Base-by-base conservation (phyloP, 2,888 invertebrate genomes). In the Microplitis deprimator region DNA sequence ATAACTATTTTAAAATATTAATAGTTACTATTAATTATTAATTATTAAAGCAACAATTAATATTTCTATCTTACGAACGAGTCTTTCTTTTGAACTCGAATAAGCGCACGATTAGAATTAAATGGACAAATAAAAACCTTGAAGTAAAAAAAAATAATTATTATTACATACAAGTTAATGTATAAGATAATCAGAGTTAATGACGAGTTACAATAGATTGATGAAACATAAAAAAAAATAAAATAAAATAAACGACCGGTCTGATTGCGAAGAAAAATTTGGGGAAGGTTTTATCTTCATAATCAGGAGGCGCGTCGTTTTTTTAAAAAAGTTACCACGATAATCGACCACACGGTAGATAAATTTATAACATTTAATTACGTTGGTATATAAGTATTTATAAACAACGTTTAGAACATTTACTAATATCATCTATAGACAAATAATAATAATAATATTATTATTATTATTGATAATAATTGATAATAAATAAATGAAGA, bases 201-300 rank as follows among this genome's bases (percentile, higher is more conserved):
- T 40, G 6, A 41, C 71, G 69, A 61, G 13, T 64, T 67, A 70
- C 5, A 50, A 62, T 40, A 68, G 17, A n/a, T 8, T 4, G 20
- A 50, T 13, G 20, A 61, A 13, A 5, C 16, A 78, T 71, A 59
- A 38, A n/a, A 72, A 73, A 39, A 40, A 59, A 67, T 38, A 13
- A 59, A 4, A 67, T 73, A 8, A 29, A 29, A 17, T 61, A 50
- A 29, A n/a, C 74, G 72, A 64, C 77, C 79, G 82, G 81, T 83
- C 84, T 82, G 80, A 85, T 84, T 79, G 77, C 80, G 82, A 84
- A 86, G 85, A 84, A 85, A 87, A 88, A 88, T 88, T 88, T 81
- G 88, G 88, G 88, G 88, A 88, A 88, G 88, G 83, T 88, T 88
- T 88, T 83, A 81, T 82, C 85, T 87, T 85, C 78, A 82, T 82